Evolutionary conservation across 2,113 vertebrate species (phyloP).

Genomic region (Trogon surrucura): DNA sequence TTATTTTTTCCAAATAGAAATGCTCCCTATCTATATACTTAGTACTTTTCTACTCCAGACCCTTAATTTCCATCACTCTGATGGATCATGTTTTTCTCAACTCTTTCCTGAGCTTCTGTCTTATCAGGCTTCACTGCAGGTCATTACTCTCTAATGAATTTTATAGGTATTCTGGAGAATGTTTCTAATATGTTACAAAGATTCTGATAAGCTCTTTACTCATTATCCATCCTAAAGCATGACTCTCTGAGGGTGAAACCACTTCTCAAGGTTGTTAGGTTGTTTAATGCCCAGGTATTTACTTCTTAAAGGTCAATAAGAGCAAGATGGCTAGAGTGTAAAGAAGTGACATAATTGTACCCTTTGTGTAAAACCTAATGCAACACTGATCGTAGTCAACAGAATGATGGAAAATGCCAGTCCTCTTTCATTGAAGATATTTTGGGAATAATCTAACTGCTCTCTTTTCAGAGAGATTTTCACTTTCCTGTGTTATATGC

Average conservation of each 20-base stretch:
- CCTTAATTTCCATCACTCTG: neutral
- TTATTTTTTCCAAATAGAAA: neutral
- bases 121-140: conserved; percentile 38
- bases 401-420: neutral
- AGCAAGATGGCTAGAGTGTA: neutral
- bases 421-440: neutral
- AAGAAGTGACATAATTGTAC: neutral
- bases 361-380: neutral
- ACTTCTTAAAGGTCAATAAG: conserved; percentile 15
- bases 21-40: neutral
- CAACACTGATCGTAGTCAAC: neutral
- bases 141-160: conserved; percentile 53
- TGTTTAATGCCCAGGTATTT: neutral
- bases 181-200: conserved; percentile 30
- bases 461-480: neutral
- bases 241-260: neutral
- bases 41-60: neutral
- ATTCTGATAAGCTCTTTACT: conserved; percentile 43
- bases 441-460: neutral
- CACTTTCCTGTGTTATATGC: neutral
- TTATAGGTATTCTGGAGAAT: conserved; percentile 57
- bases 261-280: neutral
- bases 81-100: conserved; percentile 22
- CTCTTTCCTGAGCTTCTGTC: neutral
- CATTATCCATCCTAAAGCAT: neutral